phyloP scores from a whole-genome alignment of 92 coral and sea anemone species.

The Plumapathes pennacea region DNA sequence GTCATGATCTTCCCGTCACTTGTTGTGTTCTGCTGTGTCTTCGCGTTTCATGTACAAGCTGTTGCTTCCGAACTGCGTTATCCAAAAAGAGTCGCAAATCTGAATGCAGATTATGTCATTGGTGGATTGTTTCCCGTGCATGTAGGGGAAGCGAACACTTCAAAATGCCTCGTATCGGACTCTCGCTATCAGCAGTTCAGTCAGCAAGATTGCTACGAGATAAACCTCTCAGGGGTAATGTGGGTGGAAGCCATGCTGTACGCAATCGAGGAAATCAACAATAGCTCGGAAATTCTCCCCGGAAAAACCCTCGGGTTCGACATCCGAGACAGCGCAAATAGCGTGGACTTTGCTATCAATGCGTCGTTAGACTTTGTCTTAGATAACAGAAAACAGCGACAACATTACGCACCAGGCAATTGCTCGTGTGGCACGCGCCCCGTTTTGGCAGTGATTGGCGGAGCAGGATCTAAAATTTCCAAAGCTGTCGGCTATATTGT shows the following conservation, averaged over 20 bases:
- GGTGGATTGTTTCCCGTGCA: slow-evolving; percentile 90
- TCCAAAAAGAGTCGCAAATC: slow-evolving; percentile 54
- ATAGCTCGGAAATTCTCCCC: slow-evolving; percentile 47
- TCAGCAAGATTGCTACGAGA: slow-evolving; percentile 46
- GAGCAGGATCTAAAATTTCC: slow-evolving; percentile 96
- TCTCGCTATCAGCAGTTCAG: slow-evolving; percentile 39
- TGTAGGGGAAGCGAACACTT: slow-evolving; percentile 44
- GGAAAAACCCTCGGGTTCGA: slow-evolving; percentile 76
- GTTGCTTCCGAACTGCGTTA: not conserved
- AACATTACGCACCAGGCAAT: not conserved
- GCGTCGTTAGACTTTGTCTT: slow-evolving; percentile 61
- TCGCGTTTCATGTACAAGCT: no score
- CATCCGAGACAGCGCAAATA: slow-evolving; percentile 81
- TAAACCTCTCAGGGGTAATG: slow-evolving; percentile 81
- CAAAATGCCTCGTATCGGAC: slow-evolving; percentile 35
- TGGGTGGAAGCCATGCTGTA: slow-evolving; percentile 94
- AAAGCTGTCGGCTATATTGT: slow-evolving; percentile 76
- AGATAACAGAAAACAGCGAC: slow-evolving; percentile 3
- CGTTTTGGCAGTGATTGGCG: slow-evolving; percentile 81
- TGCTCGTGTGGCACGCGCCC: slow-evolving; percentile 36
- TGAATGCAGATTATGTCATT: slow-evolving; percentile 63
- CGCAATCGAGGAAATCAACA: slow-evolving; percentile 71
- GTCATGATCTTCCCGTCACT: no score
- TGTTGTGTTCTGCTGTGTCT: no score
- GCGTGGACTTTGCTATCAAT: slow-evolving; percentile 75